Conservation (phyloP, 2,888 invertebrate genomes). For the Danaus chrysippus region DNA sequence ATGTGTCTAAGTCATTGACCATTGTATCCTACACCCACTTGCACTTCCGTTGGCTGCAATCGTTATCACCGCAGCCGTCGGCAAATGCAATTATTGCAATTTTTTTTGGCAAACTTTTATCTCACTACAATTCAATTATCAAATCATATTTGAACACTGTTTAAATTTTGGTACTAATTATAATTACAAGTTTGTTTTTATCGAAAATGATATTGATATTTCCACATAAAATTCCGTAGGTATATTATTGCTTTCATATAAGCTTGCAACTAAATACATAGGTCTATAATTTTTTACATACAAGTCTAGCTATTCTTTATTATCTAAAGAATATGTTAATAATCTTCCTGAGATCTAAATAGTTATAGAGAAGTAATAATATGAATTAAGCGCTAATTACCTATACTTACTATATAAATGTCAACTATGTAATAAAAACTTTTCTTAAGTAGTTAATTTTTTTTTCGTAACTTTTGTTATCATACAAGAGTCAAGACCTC, state of each 20-base stretch:
- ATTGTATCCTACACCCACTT: conserved; percentile 24
- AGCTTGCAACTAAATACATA: too few species aligned
- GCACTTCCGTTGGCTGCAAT: conserved; percentile 25
- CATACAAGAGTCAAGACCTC: conserved; percentile 54
- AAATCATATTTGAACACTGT: too few species aligned
- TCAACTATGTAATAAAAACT: not conserved
- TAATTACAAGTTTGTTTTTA: too few species aligned
- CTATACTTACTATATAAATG: not conserved
- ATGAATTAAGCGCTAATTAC: not conserved
- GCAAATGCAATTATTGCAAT: conserved; percentile 10
- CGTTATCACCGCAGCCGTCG: conserved; percentile 20
- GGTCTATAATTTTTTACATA: too few species aligned
- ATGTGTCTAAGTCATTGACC: conserved; percentile 23
- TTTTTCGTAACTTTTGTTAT: conserved; percentile 34
- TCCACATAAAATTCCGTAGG: too few species aligned
- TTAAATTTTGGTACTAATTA: too few species aligned
- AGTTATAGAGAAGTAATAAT: not conserved
- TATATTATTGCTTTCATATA: too few species aligned
- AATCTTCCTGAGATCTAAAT: too few species aligned
- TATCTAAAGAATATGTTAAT: too few species aligned
- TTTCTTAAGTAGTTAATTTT: not conserved
- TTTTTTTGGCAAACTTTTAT: conserved; percentile 7
- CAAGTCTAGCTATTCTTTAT: too few species aligned
- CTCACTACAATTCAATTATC: too few species aligned
- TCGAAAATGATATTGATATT: too few species aligned